Base-by-base conservation (phyloP, 2,113 vertebrate genomes). In the Rhea americana region DNA sequence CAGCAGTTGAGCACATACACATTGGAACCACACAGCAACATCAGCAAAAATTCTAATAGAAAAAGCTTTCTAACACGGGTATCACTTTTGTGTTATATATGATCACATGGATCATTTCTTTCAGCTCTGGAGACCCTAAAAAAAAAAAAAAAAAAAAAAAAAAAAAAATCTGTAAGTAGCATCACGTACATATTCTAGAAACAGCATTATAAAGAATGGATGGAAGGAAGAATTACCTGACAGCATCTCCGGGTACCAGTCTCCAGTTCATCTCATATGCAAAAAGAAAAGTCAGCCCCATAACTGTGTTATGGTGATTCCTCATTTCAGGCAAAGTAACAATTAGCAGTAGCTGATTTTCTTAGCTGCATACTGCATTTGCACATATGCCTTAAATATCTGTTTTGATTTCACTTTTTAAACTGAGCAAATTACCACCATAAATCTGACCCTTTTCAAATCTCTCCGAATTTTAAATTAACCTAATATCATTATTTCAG, bases 381-480 rank as follows among this genome's bases (percentile, higher is more conserved):
- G 56, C 77, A 89, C 80, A 80, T 87, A 89, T 89, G 66, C 74
- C 47, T 93, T 94, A 90, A 89, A 87, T 16, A 45, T 65, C 50
- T 68, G 78, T 87, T 94, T 95, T 89, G 90, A 95, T 94, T 93
- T 89, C 87, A 96, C 82, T 93, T 81, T 91, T 35, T 67, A 67
- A 62, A 28, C 11, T 43, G 32, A 83, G 82, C 82, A 92, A 92
- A 93, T 89, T 86, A 78, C 53, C 6, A 7, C 7, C 11, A 62
- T 82, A 90, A 96, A 96, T 93, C 91, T 82, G 87, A 59, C n/a
- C 63, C 86, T 86, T 87, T 79, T 83, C 61, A 85, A 83, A 83
- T 78, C 82, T 20, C 68, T 78, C 77, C 73, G 79, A 72, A 94
- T 94, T 94, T 91, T 89, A 92, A 96, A 91, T 95, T 81, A 97